phyloP scores from a whole-genome alignment of 2,888 invertebrate species.

The Eupithecia subfuscata region DNA sequence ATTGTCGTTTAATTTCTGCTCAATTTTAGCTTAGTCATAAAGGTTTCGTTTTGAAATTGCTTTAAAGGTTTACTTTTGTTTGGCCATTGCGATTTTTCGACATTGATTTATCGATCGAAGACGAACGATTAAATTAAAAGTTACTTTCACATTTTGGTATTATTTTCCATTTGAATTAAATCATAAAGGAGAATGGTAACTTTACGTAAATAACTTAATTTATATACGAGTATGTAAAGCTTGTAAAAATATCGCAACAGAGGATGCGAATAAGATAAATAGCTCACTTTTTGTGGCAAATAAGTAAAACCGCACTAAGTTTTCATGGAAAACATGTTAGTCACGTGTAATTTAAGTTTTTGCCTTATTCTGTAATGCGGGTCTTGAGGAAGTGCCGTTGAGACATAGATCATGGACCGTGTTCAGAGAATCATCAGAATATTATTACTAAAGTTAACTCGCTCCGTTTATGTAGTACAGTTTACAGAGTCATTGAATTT shows the following conservation, averaged over 20 bases:
- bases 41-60: slow-evolving; percentile 35
- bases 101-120: slow-evolving; percentile 15
- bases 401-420: slow-evolving; percentile 54
- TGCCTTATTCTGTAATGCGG: slow-evolving; percentile 50
- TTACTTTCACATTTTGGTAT: slow-evolving; percentile 13
- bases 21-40: slow-evolving; percentile 41
- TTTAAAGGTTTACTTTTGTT: slow-evolving; percentile 24
- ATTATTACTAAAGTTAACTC: slow-evolving; percentile 50
- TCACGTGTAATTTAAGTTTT: slow-evolving; percentile 61
- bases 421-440: slow-evolving; percentile 52
- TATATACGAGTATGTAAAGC: slow-evolving; percentile 20
- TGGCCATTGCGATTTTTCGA: slow-evolving; percentile 11
- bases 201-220: slow-evolving; percentile 32
- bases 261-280: slow-evolving; percentile 7
- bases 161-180: not conserved
- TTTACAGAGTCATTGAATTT: slow-evolving; percentile 28
- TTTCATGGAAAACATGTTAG: slow-evolving; percentile 63
- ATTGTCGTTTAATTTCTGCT: slow-evolving; percentile 45
- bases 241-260: not conserved
- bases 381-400: slow-evolving; percentile 63
- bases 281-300: slow-evolving; percentile 38
- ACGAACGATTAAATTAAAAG: slow-evolving; percentile 31
- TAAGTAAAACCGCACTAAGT: slow-evolving; percentile 41
- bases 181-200: slow-evolving; percentile 10
- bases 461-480: slow-evolving; percentile 41